phyloP scores from a whole-genome alignment of 2,888 invertebrate genomes.

The Chesias legatella region DNA sequence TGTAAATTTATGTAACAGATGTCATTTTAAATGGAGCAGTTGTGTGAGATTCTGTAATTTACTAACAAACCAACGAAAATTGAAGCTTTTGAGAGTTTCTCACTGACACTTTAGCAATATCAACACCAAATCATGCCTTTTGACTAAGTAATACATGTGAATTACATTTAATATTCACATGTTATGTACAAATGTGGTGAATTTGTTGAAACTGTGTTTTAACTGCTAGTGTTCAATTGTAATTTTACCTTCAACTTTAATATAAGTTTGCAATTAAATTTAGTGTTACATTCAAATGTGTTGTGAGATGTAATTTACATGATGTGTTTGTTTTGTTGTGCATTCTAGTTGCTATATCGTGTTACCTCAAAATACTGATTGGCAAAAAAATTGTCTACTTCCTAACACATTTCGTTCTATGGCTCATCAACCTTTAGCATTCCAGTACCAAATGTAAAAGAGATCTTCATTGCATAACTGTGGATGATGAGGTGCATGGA shows the following conservation, averaged over 20 bases:
- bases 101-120: slow-evolving; percentile 22
- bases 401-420: no score
- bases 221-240: slow-evolving; percentile 8
- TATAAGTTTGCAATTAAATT: slow-evolving; percentile 7
- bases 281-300: slow-evolving; percentile 14
- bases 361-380: slow-evolving; percentile 9
- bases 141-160: not conserved
- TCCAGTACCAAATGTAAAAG: no score
- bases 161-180: no score
- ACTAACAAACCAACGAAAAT: slow-evolving; percentile 22
- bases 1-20: slow-evolving; percentile 43
- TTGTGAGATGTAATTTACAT: slow-evolving; percentile 14
- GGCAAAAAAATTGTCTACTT: no score
- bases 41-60: slow-evolving; percentile 40
- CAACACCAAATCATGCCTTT: slow-evolving; percentile 21
- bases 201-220: slow-evolving; percentile 5
- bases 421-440: no score
- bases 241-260: slow-evolving; percentile 7
- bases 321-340: slow-evolving; percentile 8
- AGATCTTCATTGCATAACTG: no score
- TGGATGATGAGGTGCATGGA: no score
- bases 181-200: not conserved
- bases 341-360: slow-evolving; percentile 12
- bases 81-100: slow-evolving; percentile 18
- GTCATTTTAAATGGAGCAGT: slow-evolving; percentile 32